Percentiles rank a stretch among this genome's conserved stretches.
Evolutionary conservation across 2,113 vertebrate genomes (phyloP).

Genomic region (Bettongia penicillata): DNA sequence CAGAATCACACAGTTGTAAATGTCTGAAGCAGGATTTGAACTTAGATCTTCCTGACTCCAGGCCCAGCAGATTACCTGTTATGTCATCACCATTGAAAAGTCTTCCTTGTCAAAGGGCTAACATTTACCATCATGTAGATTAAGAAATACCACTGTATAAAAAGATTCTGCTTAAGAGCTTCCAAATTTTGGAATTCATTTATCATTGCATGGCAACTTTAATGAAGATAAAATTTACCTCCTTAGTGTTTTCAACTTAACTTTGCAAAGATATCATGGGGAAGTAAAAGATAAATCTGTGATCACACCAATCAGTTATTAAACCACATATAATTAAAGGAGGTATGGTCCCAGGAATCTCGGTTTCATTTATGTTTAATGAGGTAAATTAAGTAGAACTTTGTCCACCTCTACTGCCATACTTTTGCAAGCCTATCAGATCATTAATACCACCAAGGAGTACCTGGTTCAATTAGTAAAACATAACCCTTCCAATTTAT

Average conservation of each 20-base stretch:
- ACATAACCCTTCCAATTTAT: conserved; percentile 27
- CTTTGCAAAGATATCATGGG: conserved; percentile 10
- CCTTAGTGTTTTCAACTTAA: conserved; percentile 30
- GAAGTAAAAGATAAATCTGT: conserved; percentile 7
- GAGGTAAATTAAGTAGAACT: conserved; percentile 23
- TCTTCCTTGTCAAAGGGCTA: not conserved
- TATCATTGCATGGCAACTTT: not conserved
- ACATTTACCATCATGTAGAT: not conserved
- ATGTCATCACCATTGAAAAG: not conserved
- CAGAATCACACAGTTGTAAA: not conserved
- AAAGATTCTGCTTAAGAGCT: not conserved
- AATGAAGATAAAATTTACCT: not conserved
- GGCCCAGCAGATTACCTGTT: not conserved
- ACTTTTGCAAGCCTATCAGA: conserved; percentile 25
- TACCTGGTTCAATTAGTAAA: conserved; percentile 32
- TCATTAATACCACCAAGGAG: not conserved
- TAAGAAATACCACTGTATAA: not conserved
- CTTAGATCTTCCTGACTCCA: not conserved
- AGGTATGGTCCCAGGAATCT: not conserved
- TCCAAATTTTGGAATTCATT: not conserved
- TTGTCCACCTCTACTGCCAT: conserved; percentile 9
- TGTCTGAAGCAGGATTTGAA: not conserved
- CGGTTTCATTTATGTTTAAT: conserved; percentile 36
- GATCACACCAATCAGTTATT: not conserved
- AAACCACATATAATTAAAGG: not conserved